These are phyloP conservation scores for Tetragnatha montana DNA, from an alignment of 2,888 invertebrate genomes.

Conservation along the genomic window DNA sequence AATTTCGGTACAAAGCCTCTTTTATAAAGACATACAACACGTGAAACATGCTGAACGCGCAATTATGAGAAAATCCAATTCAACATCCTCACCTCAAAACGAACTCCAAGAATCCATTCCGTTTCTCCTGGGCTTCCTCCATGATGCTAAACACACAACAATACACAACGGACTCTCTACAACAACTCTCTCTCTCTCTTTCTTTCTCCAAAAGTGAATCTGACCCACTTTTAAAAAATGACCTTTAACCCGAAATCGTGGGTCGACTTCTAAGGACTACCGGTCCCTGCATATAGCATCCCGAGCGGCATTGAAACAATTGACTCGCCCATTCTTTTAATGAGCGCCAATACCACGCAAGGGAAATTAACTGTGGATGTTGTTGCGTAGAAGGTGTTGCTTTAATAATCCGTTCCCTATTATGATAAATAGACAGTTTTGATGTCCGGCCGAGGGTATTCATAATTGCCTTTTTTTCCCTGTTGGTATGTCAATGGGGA, in stretches of 20 bases:
- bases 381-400: not conserved
- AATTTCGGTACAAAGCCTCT: too few species aligned
- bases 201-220: not conserved
- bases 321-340: not conserved
- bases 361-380: conserved; percentile 5
- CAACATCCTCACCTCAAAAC: not conserved
- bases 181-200: not conserved
- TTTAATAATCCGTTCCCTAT: not conserved
- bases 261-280: conserved; percentile 28
- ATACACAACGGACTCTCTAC: conserved; percentile 11
- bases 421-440: not conserved
- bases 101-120: not conserved
- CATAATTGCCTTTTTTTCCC: not conserved
- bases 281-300: not conserved
- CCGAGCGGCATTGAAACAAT: not conserved
- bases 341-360: not conserved
- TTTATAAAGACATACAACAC: too few species aligned
- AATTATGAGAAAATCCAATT: not conserved
- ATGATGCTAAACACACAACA: not conserved
- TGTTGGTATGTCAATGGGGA: not conserved
- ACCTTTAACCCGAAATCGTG: conserved; percentile 63
- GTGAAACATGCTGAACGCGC: not conserved
- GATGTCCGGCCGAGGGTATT: not conserved
- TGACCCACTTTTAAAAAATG: conserved; percentile 59
- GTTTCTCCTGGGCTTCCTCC: conserved; percentile 11